These are phyloP conservation scores for Trachelus iudaicus DNA, from an alignment of 2,888 invertebrate genomes.

Conservation along the genomic window DNA sequence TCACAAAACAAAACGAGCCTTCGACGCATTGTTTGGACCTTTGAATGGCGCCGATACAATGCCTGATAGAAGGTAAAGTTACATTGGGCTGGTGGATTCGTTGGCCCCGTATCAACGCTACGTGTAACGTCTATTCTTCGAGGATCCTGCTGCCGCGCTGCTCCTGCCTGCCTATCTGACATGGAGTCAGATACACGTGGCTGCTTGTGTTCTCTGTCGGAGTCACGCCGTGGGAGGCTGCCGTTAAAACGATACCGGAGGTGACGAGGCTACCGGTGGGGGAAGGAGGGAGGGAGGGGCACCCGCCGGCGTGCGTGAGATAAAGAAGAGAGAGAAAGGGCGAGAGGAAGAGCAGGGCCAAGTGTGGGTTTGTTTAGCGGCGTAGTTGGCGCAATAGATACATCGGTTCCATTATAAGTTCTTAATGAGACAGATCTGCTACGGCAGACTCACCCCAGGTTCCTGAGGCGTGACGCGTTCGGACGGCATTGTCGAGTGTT, in stretches of 20 bases:
- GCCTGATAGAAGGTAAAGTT: conserved; percentile 38
- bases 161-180: not conserved
- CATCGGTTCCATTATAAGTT: conserved; percentile 57
- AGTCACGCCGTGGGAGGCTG: not conserved
- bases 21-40: conserved; percentile 55
- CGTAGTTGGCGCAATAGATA: conserved; percentile 32
- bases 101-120: not conserved
- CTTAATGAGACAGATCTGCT: conserved; percentile 55
- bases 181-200: not conserved
- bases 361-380: not conserved
- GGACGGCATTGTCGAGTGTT: conserved; percentile 25
- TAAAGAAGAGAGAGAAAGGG: not conserved
- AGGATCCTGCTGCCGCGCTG: not conserved
- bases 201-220: not conserved
- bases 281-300: not conserved
- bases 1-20: conserved; percentile 55
- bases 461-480: not conserved
- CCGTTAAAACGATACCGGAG: not conserved
- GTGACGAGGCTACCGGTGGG: not conserved
- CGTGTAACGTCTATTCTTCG: not conserved
- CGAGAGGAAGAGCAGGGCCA: not conserved
- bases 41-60: conserved; percentile 58
- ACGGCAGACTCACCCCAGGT: conserved; percentile 2
- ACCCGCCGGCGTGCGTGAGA: not conserved
- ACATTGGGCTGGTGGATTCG: conserved; percentile 4